phyloP scores from a whole-genome alignment of 53 echinoderm and acorn worm genomes.

The Luidia sarsii region DNA sequence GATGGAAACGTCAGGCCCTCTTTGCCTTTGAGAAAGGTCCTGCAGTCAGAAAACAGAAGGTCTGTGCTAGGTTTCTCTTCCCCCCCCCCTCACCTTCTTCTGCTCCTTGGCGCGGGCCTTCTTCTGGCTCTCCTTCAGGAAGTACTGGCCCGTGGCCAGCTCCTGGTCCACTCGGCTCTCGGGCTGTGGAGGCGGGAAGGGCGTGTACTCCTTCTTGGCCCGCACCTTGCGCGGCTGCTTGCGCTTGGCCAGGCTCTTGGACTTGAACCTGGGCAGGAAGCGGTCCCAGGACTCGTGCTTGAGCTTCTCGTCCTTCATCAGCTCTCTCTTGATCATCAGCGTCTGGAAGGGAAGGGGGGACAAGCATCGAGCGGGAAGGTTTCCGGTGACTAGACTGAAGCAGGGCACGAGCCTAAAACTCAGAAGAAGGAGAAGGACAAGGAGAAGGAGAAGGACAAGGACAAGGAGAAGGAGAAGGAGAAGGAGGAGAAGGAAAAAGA shows the following conservation, averaged over 20 bases:
- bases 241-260: constrained; percentile 86
- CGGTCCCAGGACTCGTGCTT: constrained; percentile 95
- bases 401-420: too few species aligned
- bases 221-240: constrained; percentile 88
- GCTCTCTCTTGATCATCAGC: constrained; percentile 95
- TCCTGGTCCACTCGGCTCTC: constrained; percentile 90
- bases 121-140: constrained; percentile 77
- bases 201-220: constrained; percentile 94
- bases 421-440: too few species aligned
- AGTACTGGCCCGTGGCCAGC: constrained; percentile 91
- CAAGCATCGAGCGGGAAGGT: too few species aligned
- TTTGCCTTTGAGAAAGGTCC: too few species aligned
- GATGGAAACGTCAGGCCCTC: too few species aligned
- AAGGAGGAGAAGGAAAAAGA: background rate
- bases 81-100: constrained; percentile 72
- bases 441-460: too few species aligned
- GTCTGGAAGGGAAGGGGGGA: constrained; percentile 56
- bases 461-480: background rate
- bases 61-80: background rate
- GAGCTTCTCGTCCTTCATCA: constrained; percentile 94
- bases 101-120: constrained; percentile 67
- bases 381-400: too few species aligned
- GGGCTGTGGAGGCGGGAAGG: constrained; percentile 86
- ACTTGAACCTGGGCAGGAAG: constrained; percentile 89
- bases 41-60: background rate